Conservation (phyloP, 2,113 vertebrate genomes). For the Alosa alosa region DNA sequence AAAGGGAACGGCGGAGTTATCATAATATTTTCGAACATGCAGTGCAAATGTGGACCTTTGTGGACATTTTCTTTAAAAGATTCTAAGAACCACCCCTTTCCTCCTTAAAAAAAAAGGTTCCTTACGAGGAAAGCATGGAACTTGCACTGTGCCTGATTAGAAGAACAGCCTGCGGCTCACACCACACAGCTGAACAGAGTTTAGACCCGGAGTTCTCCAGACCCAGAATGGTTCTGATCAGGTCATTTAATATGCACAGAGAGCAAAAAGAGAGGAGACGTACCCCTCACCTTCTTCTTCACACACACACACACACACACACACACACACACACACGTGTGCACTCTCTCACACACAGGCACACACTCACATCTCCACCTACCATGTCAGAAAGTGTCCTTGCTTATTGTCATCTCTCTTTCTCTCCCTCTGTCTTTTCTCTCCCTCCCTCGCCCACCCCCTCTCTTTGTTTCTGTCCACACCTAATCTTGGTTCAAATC, state of each 20-base stretch:
- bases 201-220: neutral
- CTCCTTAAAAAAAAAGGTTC: neutral
- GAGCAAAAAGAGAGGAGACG: neutral
- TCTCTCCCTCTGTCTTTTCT: too few relatives aligned
- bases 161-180: neutral
- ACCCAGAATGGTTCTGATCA: constrained; percentile 10
- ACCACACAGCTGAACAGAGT: neutral
- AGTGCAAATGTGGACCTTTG: constrained; percentile 5
- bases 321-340: neutral
- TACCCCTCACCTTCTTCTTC: neutral
- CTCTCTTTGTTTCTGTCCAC: neutral
- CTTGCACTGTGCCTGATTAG: neutral
- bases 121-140: neutral
- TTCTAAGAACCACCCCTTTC: neutral
- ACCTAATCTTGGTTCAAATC: neutral
- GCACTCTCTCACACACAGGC: neutral
- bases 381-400: neutral
- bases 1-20: constrained; percentile 13
- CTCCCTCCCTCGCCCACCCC: too few relatives aligned
- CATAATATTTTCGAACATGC: constrained; percentile 15
- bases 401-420: neutral
- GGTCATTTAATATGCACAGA: neutral
- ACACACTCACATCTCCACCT: neutral
- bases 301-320: neutral
- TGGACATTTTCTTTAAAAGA: neutral